Evolutionary conservation across 2,888 invertebrate genomes (phyloP), one percentile per base, ranked within the genome.

Genomic region (Thera britannica): DNA sequence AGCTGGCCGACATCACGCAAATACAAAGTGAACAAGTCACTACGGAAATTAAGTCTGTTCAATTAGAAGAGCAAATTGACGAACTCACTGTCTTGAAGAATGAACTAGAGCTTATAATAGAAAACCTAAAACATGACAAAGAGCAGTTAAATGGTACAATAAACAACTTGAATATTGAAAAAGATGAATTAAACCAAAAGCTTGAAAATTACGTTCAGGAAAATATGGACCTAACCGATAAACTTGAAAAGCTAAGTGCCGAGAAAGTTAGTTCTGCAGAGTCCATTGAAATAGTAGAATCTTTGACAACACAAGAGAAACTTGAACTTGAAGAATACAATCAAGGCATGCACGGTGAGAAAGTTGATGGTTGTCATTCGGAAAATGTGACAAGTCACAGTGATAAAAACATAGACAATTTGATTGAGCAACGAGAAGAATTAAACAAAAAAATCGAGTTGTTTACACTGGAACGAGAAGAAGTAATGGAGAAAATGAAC

Each of bases 1-100:
- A 94, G 83, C 82, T 95, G 63, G 94, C 94, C 48, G 95, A 95
- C 75, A 94, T 95, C 67, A 94, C 95, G 57, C 94, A 95, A 75
- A 88, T 95, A 4, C 95, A 96, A 85, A 96, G 94, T 87, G 94
- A 95, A 63, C 95, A 96, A 81, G 97, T 97, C n/a, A 95, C 95
- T 38, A 95, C 96, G 1, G 97, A 97, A 92, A 96, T 97, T 82
- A 96, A 95, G 76, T 95, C 96, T 6, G 96, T 97, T 49, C 96
- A 97, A 78, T 86, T 97, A 70, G 97, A 98, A 85, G 97, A 97
- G 84, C 96, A 97, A 83, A 89, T 97, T 58, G 96, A 95, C 78
- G 87, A 93, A 65, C 80, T 96, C 3, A 90, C 91, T 72, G 88
- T 88, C 46, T 90, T 94, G 69, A 94, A 94, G 75, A 90, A 90